Conservation (phyloP, 2,113 vertebrate genomes). For the Chaetorhynchus papuensis region DNA sequence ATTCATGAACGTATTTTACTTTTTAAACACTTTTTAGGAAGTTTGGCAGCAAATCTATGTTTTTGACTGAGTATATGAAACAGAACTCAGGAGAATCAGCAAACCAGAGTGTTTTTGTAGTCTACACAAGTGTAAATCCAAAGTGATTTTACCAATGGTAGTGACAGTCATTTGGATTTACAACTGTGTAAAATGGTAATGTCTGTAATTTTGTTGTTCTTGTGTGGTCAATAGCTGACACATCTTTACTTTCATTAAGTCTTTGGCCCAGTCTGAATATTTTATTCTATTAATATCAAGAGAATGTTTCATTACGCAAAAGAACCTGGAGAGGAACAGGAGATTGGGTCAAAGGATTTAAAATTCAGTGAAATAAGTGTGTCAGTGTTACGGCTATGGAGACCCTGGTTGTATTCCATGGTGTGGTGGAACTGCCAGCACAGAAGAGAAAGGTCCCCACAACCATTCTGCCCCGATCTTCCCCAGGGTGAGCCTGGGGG, state of each 20-base stretch:
- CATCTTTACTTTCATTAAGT: neutral
- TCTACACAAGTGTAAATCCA: neutral
- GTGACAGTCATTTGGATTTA: neutral
- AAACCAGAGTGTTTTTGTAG: neutral
- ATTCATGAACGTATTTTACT: neutral
- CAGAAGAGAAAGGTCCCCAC: neutral
- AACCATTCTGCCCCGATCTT: neutral
- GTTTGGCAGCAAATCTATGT: neutral
- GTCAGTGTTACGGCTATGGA: neutral
- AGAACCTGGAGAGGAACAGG: neutral
- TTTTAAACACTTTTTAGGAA: neutral
- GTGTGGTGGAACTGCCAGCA: neutral
- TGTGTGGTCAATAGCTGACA: neutral
- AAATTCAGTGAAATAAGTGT: neutral
- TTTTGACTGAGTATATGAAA: neutral
- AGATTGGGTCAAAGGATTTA: neutral
- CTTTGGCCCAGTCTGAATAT: neutral
- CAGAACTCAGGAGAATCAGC: neutral
- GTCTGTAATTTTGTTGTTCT: neutral
- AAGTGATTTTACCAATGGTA: neutral
- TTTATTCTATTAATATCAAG: neutral
- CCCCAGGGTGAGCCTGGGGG: neutral
- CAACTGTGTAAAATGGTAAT: neutral
- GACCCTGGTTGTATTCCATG: neutral
- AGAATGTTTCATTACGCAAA: neutral